These are phyloP conservation scores for Aphaenogaster rudis DNA, from an alignment of 1,140 invertebrate genomes.

Conservation along the genomic window DNA sequence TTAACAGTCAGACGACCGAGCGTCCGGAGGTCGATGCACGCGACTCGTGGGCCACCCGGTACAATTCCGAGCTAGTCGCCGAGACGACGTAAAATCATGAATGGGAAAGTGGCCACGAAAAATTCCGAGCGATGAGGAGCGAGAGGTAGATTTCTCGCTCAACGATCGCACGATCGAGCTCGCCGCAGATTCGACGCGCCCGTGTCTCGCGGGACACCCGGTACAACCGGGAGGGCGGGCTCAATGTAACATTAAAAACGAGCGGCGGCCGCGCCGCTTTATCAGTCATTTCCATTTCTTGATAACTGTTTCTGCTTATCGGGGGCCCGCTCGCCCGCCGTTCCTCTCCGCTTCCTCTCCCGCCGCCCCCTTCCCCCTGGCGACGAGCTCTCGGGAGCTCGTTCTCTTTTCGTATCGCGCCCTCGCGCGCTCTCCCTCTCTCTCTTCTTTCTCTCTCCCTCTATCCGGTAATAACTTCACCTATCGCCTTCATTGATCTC, in stretches of 20 bases:
- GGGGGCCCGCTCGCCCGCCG: constrained; percentile 62
- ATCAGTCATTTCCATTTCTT: constrained; percentile 87
- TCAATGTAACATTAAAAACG: constrained; percentile 76
- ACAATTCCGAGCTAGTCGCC: no score
- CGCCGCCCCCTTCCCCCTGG: background rate
- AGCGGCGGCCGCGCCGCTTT: constrained; percentile 75
- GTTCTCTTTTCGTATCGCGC: constrained; percentile 48
- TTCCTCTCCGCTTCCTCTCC: constrained; percentile 28
- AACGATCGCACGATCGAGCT: background rate
- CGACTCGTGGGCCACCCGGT: background rate
- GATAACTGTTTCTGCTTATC: constrained; percentile 87
- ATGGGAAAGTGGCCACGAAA: background rate
- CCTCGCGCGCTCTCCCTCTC: constrained; percentile 42
- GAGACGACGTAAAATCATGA: background rate
- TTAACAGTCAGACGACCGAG: background rate
- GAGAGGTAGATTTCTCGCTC: background rate
- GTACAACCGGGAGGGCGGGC: constrained; percentile 64
- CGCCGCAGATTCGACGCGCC: background rate
- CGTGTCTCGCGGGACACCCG: constrained; percentile 45
- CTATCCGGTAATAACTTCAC: constrained; percentile 87
- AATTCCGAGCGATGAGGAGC: background rate
- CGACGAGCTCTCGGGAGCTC: constrained; percentile 17
- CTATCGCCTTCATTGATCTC: constrained; percentile 87
- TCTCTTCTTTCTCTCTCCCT: constrained; percentile 78
- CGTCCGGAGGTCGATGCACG: background rate